Conservation (phyloP, 2,888 invertebrate species). For the Ochropacha duplaris region DNA sequence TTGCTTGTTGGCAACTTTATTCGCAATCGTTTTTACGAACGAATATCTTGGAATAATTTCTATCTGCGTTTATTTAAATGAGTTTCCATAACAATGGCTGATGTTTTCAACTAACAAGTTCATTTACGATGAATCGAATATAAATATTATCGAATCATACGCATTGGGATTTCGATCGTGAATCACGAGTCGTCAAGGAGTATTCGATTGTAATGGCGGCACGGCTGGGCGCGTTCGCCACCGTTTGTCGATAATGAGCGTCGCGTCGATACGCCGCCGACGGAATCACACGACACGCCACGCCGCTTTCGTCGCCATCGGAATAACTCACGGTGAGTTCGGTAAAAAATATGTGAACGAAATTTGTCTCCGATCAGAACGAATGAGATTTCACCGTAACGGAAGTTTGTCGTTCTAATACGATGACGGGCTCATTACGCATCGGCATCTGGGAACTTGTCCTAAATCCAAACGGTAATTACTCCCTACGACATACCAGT, state of each 20-base stretch:
- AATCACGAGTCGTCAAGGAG: conserved; percentile 70
- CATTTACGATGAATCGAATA: conserved; percentile 16
- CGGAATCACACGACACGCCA: conserved; percentile 56
- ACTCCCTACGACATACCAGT: neutral
- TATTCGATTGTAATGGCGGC: conserved; percentile 67
- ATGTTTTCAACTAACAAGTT: neutral
- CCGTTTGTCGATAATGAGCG: conserved; percentile 57
- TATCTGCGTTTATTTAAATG: neutral
- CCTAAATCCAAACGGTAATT: neutral
- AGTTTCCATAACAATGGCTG: neutral
- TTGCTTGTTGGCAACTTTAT: neutral
- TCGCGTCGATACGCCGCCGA: conserved; percentile 52
- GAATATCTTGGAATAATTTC: neutral
- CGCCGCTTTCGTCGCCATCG: conserved; percentile 29
- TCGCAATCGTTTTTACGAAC: neutral
- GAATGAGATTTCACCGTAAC: conserved; percentile 45
- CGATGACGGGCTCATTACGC: neutral
- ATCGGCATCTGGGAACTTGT: neutral
- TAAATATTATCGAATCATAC: conserved; percentile 48
- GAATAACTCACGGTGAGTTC: conserved; percentile 54
- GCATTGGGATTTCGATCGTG: conserved; percentile 54
- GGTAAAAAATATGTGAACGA: conserved; percentile 63
- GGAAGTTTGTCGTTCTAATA: conserved; percentile 28
- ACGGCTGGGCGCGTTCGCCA: conserved; percentile 54
- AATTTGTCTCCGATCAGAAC: conserved; percentile 47